Evolutionary conservation across 1,140 invertebrate species (phyloP).

Genomic region (Planococcus citri): DNA sequence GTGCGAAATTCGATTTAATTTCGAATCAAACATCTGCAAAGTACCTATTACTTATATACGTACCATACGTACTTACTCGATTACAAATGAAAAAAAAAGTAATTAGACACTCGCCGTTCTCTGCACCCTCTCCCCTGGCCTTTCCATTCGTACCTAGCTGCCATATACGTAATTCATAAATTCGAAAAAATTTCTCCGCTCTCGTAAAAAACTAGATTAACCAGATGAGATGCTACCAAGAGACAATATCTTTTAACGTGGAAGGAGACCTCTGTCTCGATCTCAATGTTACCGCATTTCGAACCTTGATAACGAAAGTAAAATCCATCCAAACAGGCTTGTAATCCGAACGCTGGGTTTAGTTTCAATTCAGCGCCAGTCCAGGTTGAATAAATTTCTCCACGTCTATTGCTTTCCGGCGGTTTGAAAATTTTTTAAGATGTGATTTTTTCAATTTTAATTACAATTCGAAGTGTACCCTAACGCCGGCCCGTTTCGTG

Average conservation of each 20-base stretch:
- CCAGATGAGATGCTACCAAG: not conserved
- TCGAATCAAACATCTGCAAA: too few relatives aligned
- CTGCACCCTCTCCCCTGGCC: too few relatives aligned
- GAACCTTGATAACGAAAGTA: conserved; percentile 14
- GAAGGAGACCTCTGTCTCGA: not conserved
- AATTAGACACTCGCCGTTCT: too few relatives aligned
- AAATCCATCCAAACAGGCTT: not conserved
- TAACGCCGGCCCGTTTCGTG: not conserved
- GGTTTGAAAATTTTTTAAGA: not conserved
- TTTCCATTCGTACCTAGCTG: too few relatives aligned
- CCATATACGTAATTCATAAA: not conserved
- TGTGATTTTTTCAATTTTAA: not conserved
- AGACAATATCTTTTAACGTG: not conserved
- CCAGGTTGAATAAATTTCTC: not conserved
- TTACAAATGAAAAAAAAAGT: too few relatives aligned
- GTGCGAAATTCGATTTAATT: too few relatives aligned
- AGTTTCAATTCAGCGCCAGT: not conserved
- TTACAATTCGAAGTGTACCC: too few relatives aligned
- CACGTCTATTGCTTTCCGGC: not conserved
- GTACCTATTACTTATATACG: too few relatives aligned
- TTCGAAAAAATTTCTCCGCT: not conserved
- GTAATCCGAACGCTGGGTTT: not conserved
- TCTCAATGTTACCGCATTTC: conserved; percentile 12
- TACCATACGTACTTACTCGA: too few relatives aligned
- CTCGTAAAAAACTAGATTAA: not conserved